Evolutionary conservation across 2,113 vertebrate genomes (phyloP).

Genomic region (Furnarius figulus): DNA sequence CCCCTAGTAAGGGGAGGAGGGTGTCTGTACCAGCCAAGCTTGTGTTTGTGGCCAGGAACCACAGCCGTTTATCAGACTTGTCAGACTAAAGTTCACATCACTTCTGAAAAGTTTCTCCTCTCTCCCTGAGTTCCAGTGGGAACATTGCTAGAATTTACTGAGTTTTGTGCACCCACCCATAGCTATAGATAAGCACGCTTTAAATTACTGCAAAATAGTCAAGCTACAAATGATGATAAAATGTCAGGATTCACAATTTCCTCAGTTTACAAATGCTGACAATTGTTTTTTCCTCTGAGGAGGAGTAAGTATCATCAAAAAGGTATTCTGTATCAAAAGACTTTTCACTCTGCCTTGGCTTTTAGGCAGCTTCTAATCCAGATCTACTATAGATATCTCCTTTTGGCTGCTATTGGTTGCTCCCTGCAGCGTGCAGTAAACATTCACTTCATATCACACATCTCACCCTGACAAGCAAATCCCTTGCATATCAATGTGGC

Average conservation of each 20-base stretch:
- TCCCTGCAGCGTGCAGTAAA: constrained; percentile 59
- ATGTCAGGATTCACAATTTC: neutral
- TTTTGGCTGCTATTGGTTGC: constrained; percentile 49
- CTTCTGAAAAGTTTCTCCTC: neutral
- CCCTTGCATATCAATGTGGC: constrained; percentile 63
- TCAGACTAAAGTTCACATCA: neutral
- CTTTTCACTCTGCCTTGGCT: constrained; percentile 34
- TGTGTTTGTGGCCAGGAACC: neutral
- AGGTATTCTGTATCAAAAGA: constrained; percentile 20
- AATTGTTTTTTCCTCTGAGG: neutral
- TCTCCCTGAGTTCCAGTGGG: neutral
- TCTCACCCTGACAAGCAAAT: constrained; percentile 57
- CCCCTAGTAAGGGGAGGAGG: neutral
- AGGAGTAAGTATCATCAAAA: neutral
- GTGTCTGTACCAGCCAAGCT: neutral
- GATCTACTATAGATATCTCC: constrained; percentile 31
- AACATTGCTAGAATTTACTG: neutral
- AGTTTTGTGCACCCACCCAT: neutral
- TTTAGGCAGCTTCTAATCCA: constrained; percentile 38
- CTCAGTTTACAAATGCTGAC: neutral
- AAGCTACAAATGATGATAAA: neutral
- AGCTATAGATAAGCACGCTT: neutral
- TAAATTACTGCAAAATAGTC: neutral
- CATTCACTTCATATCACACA: constrained; percentile 63
- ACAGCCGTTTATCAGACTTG: neutral